Base-by-base conservation (phyloP, 2,797 vertebrate species). In the Scolopax bukidnonensis region DNA sequence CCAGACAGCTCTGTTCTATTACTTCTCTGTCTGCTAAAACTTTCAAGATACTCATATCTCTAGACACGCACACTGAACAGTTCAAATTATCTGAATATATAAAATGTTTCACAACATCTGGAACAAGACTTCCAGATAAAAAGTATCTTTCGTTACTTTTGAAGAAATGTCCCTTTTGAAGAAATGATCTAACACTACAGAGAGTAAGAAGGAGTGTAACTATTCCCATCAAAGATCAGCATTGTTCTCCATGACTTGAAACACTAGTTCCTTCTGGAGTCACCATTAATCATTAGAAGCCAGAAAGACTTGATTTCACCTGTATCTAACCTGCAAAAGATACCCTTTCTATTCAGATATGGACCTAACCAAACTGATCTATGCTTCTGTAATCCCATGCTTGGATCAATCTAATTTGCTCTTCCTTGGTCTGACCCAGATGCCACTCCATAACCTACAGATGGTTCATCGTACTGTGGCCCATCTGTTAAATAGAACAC, bases 371-470 rank as follows among this genome's bases (percentile, higher is more conserved):
- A 81, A 92, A 95, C 13, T 23, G 41, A 85, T 96, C 88, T 50
- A 75, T 68, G 36, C 38, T 92, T 96, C 87, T 83, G 10, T 68
- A 83, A 79, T 90, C 74, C 74, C 28, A 25, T 54, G 20, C 40
- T 80, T 87, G 40, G 71, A 92, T 87, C 70, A 4, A 59, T 81
- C 68, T 41, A 85, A 90, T 94, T 95, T 96, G 17, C 56, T 90
- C 81, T 89, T 94, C 75, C 75, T 96, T 95, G 74, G 47, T 87
- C 41, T 97, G 95, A 97, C 85, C 92, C 87, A 96, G 94, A 96
- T 96, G 94, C 88, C 69, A 69, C 53, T 93, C 79, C 76, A 83
- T 90, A 95, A 97, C 96, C 95, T 96, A 95, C 96, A 97, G 96
- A 96, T 96, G 85, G 95, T 85, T 92, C 94, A 95, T 89, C 79